Conservation (phyloP, 2,797 vertebrate genomes). For the Poliocrania exsul region DNA sequence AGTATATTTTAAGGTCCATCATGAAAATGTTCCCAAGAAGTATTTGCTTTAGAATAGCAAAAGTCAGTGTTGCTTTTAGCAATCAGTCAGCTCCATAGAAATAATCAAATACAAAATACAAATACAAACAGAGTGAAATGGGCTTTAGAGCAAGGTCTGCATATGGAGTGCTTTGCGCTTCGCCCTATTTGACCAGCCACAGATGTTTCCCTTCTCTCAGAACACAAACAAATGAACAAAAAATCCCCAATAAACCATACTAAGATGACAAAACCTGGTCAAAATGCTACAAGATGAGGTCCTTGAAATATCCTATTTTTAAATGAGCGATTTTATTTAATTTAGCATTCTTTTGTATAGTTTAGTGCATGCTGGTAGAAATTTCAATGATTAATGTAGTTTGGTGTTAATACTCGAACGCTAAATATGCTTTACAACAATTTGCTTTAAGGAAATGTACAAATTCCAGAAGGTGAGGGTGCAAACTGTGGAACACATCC, state of each 20-base stretch:
- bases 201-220: not conserved
- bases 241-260: rapidly evolving
- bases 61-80: not conserved
- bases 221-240: not conserved
- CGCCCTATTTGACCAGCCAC: rapidly evolving
- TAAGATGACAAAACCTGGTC: not conserved
- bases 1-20: not conserved
- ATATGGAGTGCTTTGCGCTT: not conserved
- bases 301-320: not conserved
- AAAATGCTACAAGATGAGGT: not conserved
- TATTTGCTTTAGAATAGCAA: not conserved
- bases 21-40: not conserved
- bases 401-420: not conserved
- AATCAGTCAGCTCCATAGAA: not conserved
- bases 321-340: not conserved
- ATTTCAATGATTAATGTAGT: not conserved
- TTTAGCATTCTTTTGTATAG: not conserved
- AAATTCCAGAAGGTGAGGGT: constrained; percentile 48
- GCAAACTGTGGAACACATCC: not conserved
- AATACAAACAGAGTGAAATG: not conserved
- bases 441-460: not conserved
- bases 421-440: not conserved
- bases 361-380: not conserved
- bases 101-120: not conserved
- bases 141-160: not conserved